Conservation (phyloP, 1,140 invertebrate species). For the Drosophila santomea region DNA sequence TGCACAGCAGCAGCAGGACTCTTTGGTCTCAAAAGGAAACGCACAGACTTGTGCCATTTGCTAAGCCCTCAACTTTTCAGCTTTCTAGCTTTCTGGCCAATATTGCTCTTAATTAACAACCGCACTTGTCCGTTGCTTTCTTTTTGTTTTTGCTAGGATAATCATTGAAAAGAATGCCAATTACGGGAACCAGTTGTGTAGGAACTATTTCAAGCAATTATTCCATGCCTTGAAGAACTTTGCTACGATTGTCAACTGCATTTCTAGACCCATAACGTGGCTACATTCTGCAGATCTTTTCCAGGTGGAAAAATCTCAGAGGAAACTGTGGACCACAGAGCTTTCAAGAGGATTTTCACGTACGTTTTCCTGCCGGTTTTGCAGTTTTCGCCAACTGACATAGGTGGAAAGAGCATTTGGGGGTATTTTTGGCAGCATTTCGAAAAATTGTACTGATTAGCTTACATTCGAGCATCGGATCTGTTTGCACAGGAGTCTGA, state of each 20-base stretch:
- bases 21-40: neutral
- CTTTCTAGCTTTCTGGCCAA: conserved; percentile 4
- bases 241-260: no score
- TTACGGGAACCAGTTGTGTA: no score
- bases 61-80: neutral
- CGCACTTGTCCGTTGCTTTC: conserved; percentile 9
- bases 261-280: no score
- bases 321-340: neutral
- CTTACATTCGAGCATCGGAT: neutral
- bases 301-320: neutral
- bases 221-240: no score
- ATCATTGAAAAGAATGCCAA: no score
- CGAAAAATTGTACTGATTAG: neutral
- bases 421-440: neutral
- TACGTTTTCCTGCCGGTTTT: neutral
- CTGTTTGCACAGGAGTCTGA: conserved; percentile 1
- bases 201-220: neutral
- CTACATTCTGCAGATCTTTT: no score
- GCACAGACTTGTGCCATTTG: neutral
- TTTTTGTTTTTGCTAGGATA: neutral
- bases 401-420: neutral
- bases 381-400: no score
- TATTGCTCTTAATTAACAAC: conserved; percentile 62
- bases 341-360: neutral
- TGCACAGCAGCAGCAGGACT: neutral